Evolutionary conservation across 1,140 invertebrate species (phyloP), one percentile per base, ranked within the genome.

Genomic region (Drosophila chauvacae): DNA sequence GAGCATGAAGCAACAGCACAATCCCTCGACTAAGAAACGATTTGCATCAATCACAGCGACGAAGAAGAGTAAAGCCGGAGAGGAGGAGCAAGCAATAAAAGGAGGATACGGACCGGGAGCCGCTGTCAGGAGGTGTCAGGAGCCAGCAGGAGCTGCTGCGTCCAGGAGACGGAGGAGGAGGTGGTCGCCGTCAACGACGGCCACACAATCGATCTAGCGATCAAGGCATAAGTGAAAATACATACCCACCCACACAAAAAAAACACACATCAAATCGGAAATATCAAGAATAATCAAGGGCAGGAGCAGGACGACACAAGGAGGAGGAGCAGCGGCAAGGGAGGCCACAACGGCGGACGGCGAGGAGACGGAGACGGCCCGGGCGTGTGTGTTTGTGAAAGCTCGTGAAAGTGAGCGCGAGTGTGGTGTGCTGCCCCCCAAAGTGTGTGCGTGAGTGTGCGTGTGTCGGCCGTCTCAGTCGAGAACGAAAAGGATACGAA

Each of bases 401-500:
- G 61, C 50, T 56, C 65, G 53, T 65, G 50, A 48, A 18, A 58
- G 35, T 41, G 56, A 35, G 57, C 39, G 33, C 51, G 71, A 73
- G 57, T 71, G 68, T 69, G 62, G 62, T 42, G 61, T 63, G 61
- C 53, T 55, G 51, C 33, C 51, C 33, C 61, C 35, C 51, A 23
- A 37, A 55, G 18, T 23, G 39, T 59, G 59, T 53, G 33, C 33
- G 47, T 41, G 80, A 63, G 75, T 71, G 80, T 86, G 79, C 77
- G 79, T 78, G 65, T 75, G 85, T 88, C 68, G 84, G 84, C 84
- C 84, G 84, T 88, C 84, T 88, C 84, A 81, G 85, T 88, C 85
- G 81, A 65, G 63, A 53, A 61, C 42, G 60, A 65, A 37, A 23
- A 23, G 23, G 23, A 23, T 23, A 20, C 20, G 30, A 18, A n/a